A percentile compares a stretch with the other conserved stretches of the same genome.
These are phyloP conservation scores for Cetoscarus ocellatus DNA, from an alignment of 2,797 vertebrate genomes.

Conservation along the genomic window DNA sequence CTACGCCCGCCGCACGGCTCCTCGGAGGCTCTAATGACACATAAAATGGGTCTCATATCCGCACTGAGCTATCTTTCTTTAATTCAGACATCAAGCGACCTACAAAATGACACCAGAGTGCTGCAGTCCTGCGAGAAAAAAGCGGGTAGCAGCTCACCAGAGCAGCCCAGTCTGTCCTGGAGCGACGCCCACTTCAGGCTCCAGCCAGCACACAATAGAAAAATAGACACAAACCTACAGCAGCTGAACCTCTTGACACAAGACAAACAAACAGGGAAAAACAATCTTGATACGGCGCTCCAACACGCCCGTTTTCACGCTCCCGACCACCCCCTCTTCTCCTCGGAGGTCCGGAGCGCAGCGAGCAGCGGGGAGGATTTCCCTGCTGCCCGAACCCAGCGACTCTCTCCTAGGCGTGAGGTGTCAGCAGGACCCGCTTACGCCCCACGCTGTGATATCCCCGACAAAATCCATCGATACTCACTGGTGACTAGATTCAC, in stretches of 20 bases:
- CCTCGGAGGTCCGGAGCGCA: conserved; percentile 73
- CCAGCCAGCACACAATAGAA: conserved; percentile 79
- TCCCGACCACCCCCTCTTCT: conserved; percentile 53
- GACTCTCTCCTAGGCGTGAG: conserved; percentile 74
- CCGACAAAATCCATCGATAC: conserved; percentile 78
- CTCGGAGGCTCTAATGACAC: background rate
- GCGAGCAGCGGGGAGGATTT: conserved; percentile 83
- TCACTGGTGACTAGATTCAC: conserved; percentile 86
- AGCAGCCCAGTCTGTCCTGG: conserved; percentile 79
- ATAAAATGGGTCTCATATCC: background rate
- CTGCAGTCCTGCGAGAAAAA: conserved; percentile 76
- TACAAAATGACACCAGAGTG: conserved; percentile 49
- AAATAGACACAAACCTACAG: conserved; percentile 58
- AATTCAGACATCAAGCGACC: conserved; percentile 48
- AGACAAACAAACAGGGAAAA: conserved; percentile 16
- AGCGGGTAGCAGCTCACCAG: conserved; percentile 75
- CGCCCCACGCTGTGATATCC: conserved; percentile 75
- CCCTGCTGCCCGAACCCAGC: conserved; percentile 72
- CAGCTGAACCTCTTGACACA: conserved; percentile 33
- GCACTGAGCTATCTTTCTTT: background rate
- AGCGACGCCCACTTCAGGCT: conserved; percentile 87
- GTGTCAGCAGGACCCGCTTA: conserved; percentile 82
- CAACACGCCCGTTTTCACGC: conserved; percentile 76
- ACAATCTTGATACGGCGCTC: conserved; percentile 12
- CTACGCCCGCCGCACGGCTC: conserved; percentile 63